Evolutionary conservation across 2,113 vertebrate genomes (phyloP).

Genomic region (Macrotis lagotis): DNA sequence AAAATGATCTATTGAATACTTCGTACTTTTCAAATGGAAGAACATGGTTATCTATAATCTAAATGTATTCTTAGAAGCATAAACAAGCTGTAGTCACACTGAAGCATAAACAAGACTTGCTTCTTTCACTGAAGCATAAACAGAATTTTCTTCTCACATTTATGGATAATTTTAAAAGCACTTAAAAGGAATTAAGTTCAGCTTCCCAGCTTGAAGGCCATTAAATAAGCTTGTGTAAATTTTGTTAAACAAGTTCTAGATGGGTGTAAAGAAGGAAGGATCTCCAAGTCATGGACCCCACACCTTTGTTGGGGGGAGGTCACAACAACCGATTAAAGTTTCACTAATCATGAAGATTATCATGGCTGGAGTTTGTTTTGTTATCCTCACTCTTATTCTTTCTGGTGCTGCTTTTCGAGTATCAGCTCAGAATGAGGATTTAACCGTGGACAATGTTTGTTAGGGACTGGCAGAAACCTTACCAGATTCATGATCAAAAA

Average conservation of each 20-base stretch:
- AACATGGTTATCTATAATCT: neutral
- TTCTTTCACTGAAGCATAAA: neutral
- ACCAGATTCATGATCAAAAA: neutral
- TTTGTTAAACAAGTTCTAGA: too few species aligned
- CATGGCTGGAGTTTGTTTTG: neutral
- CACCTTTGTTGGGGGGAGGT: neutral
- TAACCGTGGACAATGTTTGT: neutral
- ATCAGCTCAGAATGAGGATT: neutral
- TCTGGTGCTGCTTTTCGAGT: neutral
- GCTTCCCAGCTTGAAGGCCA: neutral
- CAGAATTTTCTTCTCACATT: neutral
- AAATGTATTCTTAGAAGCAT: neutral
- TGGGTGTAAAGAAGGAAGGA: neutral
- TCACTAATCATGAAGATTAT: neutral
- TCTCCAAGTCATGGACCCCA: neutral
- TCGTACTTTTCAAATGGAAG: slow-evolving; percentile 34
- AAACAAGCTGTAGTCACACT: neutral
- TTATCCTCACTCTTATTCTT: neutral
- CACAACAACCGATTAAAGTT: neutral
- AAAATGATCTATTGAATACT: slow-evolving; percentile 5
- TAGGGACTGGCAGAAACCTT: neutral
- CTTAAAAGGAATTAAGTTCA: neutral
- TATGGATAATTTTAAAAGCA: neutral
- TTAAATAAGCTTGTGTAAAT: neutral
- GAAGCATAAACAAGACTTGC: neutral